These are phyloP conservation scores for Boloria selene DNA, from an alignment of 2,888 invertebrate species.

Conservation along the genomic window DNA sequence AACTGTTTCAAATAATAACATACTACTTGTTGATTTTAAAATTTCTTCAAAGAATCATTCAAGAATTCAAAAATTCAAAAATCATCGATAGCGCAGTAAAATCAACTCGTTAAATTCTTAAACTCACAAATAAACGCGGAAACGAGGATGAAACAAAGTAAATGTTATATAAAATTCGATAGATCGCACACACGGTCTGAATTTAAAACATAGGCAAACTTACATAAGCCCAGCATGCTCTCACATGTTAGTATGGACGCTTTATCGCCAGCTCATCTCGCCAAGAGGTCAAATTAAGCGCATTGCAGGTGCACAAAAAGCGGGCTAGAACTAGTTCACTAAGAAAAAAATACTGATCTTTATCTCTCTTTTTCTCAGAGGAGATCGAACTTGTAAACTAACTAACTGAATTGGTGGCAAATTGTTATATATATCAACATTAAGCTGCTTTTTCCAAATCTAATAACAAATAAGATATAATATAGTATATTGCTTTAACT, in stretches of 20 bases:
- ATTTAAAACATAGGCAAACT: constrained; percentile 19
- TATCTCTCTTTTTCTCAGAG: constrained; percentile 15
- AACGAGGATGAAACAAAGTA: not conserved
- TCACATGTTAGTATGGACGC: constrained; percentile 29
- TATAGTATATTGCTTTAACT: too few species aligned
- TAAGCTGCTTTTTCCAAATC: too few species aligned
- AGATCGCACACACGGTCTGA: constrained; percentile 9
- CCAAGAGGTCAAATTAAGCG: constrained; percentile 41
- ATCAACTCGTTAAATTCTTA: too few species aligned
- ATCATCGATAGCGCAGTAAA: too few species aligned
- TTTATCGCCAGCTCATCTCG: constrained; percentile 37
- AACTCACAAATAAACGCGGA: not conserved
- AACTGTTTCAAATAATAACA: too few species aligned
- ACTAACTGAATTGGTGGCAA: too few species aligned
- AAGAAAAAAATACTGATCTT: constrained; percentile 24
- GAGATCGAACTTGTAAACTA: not conserved
- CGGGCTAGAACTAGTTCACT: constrained; percentile 16
- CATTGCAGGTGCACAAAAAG: constrained; percentile 40
- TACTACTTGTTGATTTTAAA: too few species aligned
- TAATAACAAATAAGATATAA: too few species aligned
- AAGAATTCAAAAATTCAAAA: too few species aligned
- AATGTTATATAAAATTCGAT: constrained; percentile 14
- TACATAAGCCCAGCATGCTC: constrained; percentile 20
- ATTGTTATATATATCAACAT: too few species aligned
- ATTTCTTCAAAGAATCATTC: too few species aligned